These are phyloP conservation scores for Pocillopora damicornis DNA, from an alignment of 64 coral and sea anemone genomes.

Conservation along the genomic window DNA sequence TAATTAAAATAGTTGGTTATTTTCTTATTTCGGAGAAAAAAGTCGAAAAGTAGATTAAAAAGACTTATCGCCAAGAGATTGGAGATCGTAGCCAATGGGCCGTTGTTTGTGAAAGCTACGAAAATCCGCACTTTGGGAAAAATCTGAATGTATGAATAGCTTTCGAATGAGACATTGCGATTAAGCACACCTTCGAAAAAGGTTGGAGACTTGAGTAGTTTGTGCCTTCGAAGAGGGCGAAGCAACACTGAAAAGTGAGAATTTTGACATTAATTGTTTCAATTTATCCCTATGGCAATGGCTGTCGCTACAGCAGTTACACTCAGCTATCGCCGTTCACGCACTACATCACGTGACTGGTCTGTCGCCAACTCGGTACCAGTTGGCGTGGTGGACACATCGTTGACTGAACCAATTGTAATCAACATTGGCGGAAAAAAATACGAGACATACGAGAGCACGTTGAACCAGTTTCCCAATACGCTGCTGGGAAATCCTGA, in stretches of 20 bases:
- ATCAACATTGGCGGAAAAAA: slow-evolving; percentile 89
- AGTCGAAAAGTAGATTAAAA: slow-evolving; percentile 13
- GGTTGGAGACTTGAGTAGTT: background rate
- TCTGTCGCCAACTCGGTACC: background rate
- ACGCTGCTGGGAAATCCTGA: slow-evolving; percentile 73
- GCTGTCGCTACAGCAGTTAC: slow-evolving; percentile 31
- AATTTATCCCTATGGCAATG: slow-evolving; percentile 21
- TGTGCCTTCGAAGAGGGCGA: background rate
- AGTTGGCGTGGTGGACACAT: background rate
- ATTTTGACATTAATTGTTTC: background rate
- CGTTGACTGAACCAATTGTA: slow-evolving; percentile 5
- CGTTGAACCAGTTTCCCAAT: slow-evolving; percentile 78
- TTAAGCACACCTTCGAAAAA: background rate
- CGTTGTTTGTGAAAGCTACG: background rate
- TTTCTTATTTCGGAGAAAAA: background rate
- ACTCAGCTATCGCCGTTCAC: slow-evolving; percentile 30
- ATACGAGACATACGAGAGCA: slow-evolving; percentile 81
- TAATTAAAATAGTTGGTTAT: slow-evolving; percentile 21
- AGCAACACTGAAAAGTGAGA: background rate
- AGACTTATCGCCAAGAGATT: background rate
- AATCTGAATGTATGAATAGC: background rate
- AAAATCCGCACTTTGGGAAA: background rate
- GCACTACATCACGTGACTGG: slow-evolving; percentile 28
- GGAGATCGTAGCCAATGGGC: background rate
- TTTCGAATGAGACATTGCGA: background rate